Percentiles rank a stretch among this genome's conserved stretches.
These are phyloP conservation scores for Excalfactoria chinensis DNA, from an alignment of 2,113 vertebrate genomes.

Conservation along the genomic window DNA sequence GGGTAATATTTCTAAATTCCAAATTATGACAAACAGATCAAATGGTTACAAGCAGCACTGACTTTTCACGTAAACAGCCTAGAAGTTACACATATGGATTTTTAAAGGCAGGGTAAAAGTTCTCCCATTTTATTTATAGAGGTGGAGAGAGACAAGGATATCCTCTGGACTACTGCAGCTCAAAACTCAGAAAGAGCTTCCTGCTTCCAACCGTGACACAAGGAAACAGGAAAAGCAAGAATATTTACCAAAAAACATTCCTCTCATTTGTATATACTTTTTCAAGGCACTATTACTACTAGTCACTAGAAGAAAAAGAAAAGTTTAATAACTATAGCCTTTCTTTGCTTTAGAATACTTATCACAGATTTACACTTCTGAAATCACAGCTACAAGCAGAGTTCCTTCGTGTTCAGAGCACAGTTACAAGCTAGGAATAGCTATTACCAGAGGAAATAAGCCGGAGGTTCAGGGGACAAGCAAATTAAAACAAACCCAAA, in stretches of 20 bases:
- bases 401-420: constrained; percentile 7
- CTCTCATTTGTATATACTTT: constrained; percentile 20
- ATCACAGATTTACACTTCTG: constrained; percentile 40
- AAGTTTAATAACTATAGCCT: background rate
- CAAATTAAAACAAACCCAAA: constrained; percentile 64
- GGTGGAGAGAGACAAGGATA: constrained; percentile 75
- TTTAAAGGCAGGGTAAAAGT: constrained; percentile 56
- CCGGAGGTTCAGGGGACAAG: constrained; percentile 43
- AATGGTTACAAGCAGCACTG: background rate
- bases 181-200: constrained; percentile 65
- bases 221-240: constrained; percentile 75
- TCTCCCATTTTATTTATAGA: constrained; percentile 73
- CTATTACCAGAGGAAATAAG: constrained; percentile 62
- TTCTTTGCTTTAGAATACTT: constrained; percentile 33
- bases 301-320: background rate
- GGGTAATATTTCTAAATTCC: background rate
- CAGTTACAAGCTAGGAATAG: constrained; percentile 13
- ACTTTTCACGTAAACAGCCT: background rate
- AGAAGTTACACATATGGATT: background rate
- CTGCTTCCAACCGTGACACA: constrained; percentile 73
- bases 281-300: constrained; percentile 26
- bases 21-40: background rate
- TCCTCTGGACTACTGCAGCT: constrained; percentile 69
- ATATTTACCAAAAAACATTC: constrained; percentile 40
- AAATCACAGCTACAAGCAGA: constrained; percentile 32